Evolutionary conservation across 2,113 vertebrate species (phyloP), one percentile per base, ranked within the genome.

Genomic region (Vidua chalybeata): DNA sequence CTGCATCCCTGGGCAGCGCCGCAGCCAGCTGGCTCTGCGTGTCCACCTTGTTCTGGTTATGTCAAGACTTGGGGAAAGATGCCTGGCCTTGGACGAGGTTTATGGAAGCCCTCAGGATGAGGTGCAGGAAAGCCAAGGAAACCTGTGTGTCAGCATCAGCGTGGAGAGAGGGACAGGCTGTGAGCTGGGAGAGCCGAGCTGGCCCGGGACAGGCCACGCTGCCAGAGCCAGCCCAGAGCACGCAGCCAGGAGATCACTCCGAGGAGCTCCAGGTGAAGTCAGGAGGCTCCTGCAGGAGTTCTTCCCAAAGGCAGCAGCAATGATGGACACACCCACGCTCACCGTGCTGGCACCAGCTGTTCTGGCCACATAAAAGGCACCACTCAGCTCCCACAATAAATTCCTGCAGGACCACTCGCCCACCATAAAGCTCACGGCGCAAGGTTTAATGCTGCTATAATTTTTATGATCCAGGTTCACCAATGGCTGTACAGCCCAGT

Each of bases 261-360:
- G 18, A 8, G 15, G 30, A 10, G 15, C 0, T 28, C 2, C 35
- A 28, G 15, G 0, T 4, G 17, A 13, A 13, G 13, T 0, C 0
- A 2, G 74, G 48, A 9, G 18, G 33, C 31, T 10, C 6, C 55
- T 2, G 0, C 27, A 4, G 55, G 6, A 35, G 27, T 1, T 54
- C 17, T 2, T 4, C 51, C 35, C 72, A 3, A 28, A 37, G 27
- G 59, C 30, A 7, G 26, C 7, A 33, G 43, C 2, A 12, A 2
- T 2, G 45, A 13, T 0, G 58, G 7, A 15, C 2, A 7, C 1
- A 0, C 35, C 1, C 1, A 4, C 0, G 2, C 8, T 22, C n/a
- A 1, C 37, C 0, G 4, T 5, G 64, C 24, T 19, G 10, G 56
- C 77, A 5, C 17, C 52, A 15, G 45, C 45, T 23, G 6, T 2